phyloP scores from a whole-genome alignment of 1,140 invertebrate genomes.

The Atta cephalotes region DNA sequence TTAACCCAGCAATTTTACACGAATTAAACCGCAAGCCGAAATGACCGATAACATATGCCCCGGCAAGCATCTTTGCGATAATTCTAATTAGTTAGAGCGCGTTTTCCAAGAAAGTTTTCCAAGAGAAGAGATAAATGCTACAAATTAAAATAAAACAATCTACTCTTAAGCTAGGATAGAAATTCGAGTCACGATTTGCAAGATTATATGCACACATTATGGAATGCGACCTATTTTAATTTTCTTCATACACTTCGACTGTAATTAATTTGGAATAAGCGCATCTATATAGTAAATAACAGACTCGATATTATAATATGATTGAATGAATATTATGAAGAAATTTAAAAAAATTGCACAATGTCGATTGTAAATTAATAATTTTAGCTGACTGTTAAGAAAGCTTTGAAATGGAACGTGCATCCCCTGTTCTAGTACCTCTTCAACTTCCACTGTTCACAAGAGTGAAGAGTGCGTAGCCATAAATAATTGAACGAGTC shows the following conservation, averaged over 20 bases:
- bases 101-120: too few relatives aligned
- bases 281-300: not conserved
- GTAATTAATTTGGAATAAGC: not conserved
- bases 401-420: constrained; percentile 28
- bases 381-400: constrained; percentile 23
- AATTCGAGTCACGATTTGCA: not conserved
- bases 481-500: constrained; percentile 84
- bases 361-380: not conserved
- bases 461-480: constrained; percentile 75
- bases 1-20: constrained; percentile 19
- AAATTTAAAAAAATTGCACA: not conserved
- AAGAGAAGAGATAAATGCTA: not conserved
- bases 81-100: not conserved
- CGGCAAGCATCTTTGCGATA: not conserved
- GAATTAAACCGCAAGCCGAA: constrained; percentile 19
- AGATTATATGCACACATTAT: not conserved
- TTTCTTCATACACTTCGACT: not conserved
- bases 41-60: constrained; percentile 1
- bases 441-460: constrained; percentile 39
- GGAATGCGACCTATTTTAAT: not conserved
- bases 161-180: not conserved
- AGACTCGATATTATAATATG: not conserved
- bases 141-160: not conserved
- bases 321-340: not conserved
- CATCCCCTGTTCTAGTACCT: constrained; percentile 16